Conservation (phyloP, 2,888 invertebrate genomes). For the Heliconius cydno region DNA sequence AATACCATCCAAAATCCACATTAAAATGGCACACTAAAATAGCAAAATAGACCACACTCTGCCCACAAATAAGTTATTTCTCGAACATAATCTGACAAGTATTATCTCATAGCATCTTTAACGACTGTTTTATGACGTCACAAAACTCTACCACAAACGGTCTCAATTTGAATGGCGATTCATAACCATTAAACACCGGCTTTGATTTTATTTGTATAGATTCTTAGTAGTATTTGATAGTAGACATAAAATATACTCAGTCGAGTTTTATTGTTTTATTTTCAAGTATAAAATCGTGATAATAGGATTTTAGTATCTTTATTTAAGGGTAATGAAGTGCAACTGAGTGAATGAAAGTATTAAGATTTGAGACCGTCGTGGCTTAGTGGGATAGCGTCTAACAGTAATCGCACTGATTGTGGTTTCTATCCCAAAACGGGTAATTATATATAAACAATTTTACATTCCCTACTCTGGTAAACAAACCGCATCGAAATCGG, state of each 20-base stretch:
- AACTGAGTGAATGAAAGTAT: too few species aligned
- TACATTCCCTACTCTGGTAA: too few species aligned
- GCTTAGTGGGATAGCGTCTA: accelerated
- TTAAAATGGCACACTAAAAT: not conserved
- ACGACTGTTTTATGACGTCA: conserved; percentile 56
- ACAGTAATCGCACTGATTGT: too few species aligned
- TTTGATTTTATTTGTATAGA: conserved; percentile 55
- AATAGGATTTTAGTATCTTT: not conserved
- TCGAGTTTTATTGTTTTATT: conserved; percentile 21
- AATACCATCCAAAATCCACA: not conserved
- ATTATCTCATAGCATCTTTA: conserved; percentile 53
- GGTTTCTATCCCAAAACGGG: not conserved
- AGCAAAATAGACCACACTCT: conserved; percentile 1
- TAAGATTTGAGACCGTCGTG: too few species aligned
- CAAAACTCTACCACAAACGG: conserved; percentile 53
- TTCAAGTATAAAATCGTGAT: not conserved
- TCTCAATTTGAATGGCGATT: conserved; percentile 61
- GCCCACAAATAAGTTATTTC: conserved; percentile 26
- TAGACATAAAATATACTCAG: conserved; percentile 45
- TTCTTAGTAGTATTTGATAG: conserved; percentile 50
- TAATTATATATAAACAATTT: too few species aligned
- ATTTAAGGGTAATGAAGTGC: not conserved
- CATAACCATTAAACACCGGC: conserved; percentile 55
- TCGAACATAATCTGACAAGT: conserved; percentile 22
- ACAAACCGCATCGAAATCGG: too few species aligned